These are phyloP conservation scores for Bradypus variegatus DNA, from an alignment of 2,797 vertebrate species.

Conservation along the genomic window DNA sequence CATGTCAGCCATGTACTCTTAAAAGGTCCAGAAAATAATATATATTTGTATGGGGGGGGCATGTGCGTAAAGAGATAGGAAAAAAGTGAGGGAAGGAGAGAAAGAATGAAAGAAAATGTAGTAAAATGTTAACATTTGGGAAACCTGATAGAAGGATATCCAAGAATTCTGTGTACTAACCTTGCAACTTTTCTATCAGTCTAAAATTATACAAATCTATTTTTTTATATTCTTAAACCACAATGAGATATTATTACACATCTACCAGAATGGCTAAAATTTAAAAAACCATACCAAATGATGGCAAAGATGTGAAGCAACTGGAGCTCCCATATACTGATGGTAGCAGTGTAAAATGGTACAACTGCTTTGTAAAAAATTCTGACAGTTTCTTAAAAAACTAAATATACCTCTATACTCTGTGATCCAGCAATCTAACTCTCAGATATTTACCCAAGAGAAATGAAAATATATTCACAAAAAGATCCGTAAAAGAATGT, in stretches of 20 bases:
- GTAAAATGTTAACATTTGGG: not conserved
- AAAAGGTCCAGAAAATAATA: not conserved
- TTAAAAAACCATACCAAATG: not conserved
- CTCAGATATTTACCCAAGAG: not conserved
- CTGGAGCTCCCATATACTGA: not conserved
- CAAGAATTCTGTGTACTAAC: not conserved
- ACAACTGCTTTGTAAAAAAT: not conserved
- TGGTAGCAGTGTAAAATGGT: not conserved
- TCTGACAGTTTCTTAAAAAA: not conserved
- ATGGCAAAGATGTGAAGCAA: not conserved
- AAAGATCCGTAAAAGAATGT: not conserved
- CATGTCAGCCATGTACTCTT: not conserved
- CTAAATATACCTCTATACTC: not conserved
- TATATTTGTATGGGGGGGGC: accelerated
- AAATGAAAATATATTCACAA: not conserved
- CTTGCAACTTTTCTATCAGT: not conserved
- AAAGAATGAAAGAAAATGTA: not conserved
- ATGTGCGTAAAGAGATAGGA: not conserved
- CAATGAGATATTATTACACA: not conserved
- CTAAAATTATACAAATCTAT: not conserved
- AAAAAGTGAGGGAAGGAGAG: not conserved
- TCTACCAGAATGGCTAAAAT: not conserved
- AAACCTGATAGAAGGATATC: not conserved
- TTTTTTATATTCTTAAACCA: not conserved
- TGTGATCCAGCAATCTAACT: not conserved